Evolutionary conservation across 2,113 vertebrate species (phyloP), one percentile per base, ranked within the genome.

Genomic region (Cervus canadensis): DNA sequence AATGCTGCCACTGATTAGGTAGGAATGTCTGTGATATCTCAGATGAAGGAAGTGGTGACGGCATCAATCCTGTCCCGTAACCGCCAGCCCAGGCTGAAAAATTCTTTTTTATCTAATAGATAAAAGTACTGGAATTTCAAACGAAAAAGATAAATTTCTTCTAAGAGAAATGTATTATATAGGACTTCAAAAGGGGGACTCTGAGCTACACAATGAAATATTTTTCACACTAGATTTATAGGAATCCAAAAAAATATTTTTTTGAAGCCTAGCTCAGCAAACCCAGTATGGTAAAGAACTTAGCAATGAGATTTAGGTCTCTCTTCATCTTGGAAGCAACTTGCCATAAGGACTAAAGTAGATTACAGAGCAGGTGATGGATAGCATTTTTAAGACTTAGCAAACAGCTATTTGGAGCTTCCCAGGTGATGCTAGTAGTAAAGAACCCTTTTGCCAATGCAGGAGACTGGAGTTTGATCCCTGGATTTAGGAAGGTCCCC

Each of bases 211-310:
- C 40, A 74, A 2, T 85, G n/a, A 83, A 94, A 16, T 86, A 78
- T 88, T 95, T 95, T 97, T 95, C 52, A 79, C 8, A 56, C 56
- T 95, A 36, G 6, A 88, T 62, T 82, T 92, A 50, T 30, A 98
- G 40, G 16, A 97, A 98, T 93, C 79, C 33, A 95, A 78, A 91
- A 88, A 88, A 91, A 36, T 7, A 7, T 59, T 95, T 62, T 95
- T 74, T 4, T 45, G 76, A 79, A 96, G 26, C 21, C 71, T 67
- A 76, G 59, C 45, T 97, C 71, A 67, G 57, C 56, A 98, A 95
- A 62, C 10, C 2, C 26, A 48, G 4, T 5, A 14, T 17, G 1
- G 11, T 23, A 5, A 93, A 52, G 60, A 78, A 93, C 12, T 45
- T 57, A 12, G 16, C 79, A 56, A 56, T 67, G 87, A 87, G 52